phyloP scores from a whole-genome alignment of 2,113 vertebrate species.

The Hemicordylus capensis region DNA sequence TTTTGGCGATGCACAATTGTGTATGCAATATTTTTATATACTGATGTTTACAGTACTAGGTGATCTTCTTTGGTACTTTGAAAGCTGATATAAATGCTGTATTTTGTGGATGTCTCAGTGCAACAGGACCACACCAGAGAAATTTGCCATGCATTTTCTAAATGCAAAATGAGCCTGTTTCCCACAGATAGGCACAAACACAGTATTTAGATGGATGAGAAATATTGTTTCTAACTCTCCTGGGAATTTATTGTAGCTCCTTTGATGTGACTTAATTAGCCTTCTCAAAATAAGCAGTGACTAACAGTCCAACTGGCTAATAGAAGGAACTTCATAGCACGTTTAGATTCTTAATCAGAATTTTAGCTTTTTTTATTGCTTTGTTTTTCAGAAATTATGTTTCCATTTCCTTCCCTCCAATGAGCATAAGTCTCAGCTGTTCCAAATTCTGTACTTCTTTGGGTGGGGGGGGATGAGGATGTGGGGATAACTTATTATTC shows the following conservation, averaged over 20 bases:
- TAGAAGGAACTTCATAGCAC: slow-evolving; percentile 63
- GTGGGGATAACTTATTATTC: background rate
- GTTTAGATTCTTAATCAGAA: slow-evolving; percentile 64
- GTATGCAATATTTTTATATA: background rate
- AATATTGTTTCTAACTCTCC: slow-evolving; percentile 51
- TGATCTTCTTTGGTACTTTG: background rate
- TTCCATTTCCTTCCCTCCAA: background rate
- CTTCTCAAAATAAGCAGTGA: slow-evolving; percentile 70
- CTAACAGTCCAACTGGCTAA: slow-evolving; percentile 71
- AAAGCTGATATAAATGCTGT: slow-evolving; percentile 31
- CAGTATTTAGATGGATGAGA: slow-evolving; percentile 62
- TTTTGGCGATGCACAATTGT: background rate
- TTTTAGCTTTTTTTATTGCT: slow-evolving; percentile 36
- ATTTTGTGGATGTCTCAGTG: slow-evolving; percentile 41
- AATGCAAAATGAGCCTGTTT: slow-evolving; percentile 59
- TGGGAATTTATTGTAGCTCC: slow-evolving; percentile 72
- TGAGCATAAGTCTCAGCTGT: background rate
- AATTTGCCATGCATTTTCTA: slow-evolving; percentile 43
- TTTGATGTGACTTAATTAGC: slow-evolving; percentile 83
- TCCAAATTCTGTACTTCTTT: background rate
- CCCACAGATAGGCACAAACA: slow-evolving; percentile 66
- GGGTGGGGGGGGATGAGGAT: background rate
- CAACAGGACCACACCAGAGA: slow-evolving; percentile 41
- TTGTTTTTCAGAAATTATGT: slow-evolving; percentile 17
- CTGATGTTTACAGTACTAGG: background rate